Percentiles rank a stretch among this genome's conserved stretches.
Conservation (phyloP, 2,888 invertebrate species). For the Sycophila texana region DNA sequence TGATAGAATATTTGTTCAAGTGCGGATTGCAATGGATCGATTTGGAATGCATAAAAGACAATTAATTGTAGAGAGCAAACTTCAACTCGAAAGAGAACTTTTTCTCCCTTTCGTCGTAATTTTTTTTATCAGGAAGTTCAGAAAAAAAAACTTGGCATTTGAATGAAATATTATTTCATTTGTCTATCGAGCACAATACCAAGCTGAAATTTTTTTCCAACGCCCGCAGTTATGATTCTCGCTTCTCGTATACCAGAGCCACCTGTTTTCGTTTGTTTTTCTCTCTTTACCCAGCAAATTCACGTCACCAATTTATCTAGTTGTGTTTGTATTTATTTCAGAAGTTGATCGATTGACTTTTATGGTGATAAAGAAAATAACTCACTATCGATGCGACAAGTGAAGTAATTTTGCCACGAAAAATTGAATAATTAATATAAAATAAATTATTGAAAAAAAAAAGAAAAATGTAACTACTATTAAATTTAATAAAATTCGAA, state of each 20-base stretch:
- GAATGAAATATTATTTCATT: too few species aligned
- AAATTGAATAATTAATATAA: too few species aligned
- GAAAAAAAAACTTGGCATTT: neutral
- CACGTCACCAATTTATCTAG: constrained; percentile 38
- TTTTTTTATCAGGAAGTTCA: neutral
- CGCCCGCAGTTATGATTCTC: constrained; percentile 6
- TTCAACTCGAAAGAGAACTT: too few species aligned
- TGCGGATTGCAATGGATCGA: too few species aligned
- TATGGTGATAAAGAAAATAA: constrained; percentile 4
- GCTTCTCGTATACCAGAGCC: constrained; percentile 28
- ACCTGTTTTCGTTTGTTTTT: constrained; percentile 47
- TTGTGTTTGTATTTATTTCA: constrained; percentile 44
- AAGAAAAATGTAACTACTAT: neutral
- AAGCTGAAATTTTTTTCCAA: constrained; percentile 30
- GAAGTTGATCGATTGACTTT: constrained; percentile 50
- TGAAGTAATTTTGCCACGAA: too few species aligned
- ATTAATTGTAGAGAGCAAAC: too few species aligned
- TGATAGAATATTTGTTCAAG: too few species aligned
- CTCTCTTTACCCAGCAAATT: constrained; percentile 41
- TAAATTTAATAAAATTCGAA: constrained; percentile 22
- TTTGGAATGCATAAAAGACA: too few species aligned
- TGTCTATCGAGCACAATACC: too few species aligned
- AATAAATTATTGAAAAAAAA: neutral
- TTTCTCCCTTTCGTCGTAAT: neutral
- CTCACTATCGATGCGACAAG: neutral